These are phyloP conservation scores for Hiodon alosoides DNA, from an alignment of 2,113 vertebrate species.

Conservation along the genomic window DNA sequence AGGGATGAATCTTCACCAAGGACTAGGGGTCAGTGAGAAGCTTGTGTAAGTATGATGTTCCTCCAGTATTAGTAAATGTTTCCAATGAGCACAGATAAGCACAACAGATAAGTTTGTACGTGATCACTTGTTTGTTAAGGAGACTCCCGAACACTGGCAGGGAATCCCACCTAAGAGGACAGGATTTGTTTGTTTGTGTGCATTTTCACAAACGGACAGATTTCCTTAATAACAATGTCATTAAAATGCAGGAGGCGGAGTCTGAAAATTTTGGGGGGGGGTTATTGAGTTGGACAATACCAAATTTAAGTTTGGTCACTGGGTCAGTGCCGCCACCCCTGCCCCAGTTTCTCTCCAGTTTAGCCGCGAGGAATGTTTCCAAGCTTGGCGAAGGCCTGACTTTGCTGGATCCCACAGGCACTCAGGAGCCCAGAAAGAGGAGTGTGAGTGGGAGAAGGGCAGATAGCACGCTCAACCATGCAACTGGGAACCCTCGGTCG, in stretches of 20 bases:
- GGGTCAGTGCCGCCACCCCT: background rate
- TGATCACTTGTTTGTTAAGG: slow-evolving; percentile 18
- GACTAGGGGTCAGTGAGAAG: too few species aligned
- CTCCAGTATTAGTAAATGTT: too few species aligned
- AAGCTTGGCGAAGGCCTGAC: slow-evolving; percentile 29
- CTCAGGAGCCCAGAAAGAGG: slow-evolving; percentile 30
- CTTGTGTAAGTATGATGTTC: too few species aligned
- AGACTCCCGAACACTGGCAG: slow-evolving; percentile 22
- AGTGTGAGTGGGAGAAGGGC: background rate
- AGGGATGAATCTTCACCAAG: too few species aligned
- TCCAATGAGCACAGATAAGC: too few species aligned
- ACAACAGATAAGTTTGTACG: too few species aligned
- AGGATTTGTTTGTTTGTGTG: slow-evolving; percentile 32
- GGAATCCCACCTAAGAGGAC: slow-evolving; percentile 19
- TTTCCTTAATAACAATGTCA: slow-evolving; percentile 40
- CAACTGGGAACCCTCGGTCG: slow-evolving; percentile 33
- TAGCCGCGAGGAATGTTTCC: slow-evolving; percentile 30
- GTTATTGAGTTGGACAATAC: too few species aligned
- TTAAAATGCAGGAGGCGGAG: background rate
- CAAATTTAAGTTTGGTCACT: too few species aligned
- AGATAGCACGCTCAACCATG: slow-evolving; percentile 2
- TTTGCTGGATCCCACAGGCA: slow-evolving; percentile 31
- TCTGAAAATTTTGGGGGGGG: slow-evolving; percentile 22
- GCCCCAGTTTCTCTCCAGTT: background rate
- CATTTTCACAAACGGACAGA: slow-evolving; percentile 37